Conservation (phyloP, 2,113 vertebrate genomes). For the Vombatus ursinus region DNA sequence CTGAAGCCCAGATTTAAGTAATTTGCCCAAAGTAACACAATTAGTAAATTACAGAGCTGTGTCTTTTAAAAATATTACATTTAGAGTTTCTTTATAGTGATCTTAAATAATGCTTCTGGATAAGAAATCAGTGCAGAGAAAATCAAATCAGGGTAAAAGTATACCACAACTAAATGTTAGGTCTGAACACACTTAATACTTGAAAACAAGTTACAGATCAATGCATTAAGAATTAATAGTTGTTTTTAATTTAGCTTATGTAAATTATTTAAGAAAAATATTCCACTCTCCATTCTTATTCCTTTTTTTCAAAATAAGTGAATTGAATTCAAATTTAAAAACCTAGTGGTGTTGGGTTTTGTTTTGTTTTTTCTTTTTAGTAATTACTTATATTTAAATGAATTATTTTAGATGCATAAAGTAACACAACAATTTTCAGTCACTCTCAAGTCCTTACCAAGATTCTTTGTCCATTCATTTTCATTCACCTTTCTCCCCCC, state of each 20-base stretch:
- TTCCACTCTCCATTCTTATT: conserved; percentile 8
- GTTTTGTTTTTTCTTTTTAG: background rate
- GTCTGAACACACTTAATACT: background rate
- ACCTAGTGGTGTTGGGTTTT: background rate
- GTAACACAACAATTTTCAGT: background rate
- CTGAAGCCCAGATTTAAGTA: background rate
- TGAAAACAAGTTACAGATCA: conserved; percentile 37
- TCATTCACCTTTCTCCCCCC: background rate
- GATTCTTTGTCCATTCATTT: background rate
- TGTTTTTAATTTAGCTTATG: conserved; percentile 11
- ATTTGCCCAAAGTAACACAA: background rate
- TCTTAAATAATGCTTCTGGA: conserved; percentile 2
- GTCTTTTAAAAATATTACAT: conserved; percentile 9
- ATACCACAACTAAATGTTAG: background rate
- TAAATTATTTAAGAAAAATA: conserved; percentile 33
- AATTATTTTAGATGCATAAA: background rate
- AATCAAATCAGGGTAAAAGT: conserved; percentile 10
- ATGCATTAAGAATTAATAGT: conserved; percentile 9
- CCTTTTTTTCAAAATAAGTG: conserved; percentile 13
- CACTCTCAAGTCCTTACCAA: background rate
- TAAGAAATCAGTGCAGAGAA: conserved; percentile 36
- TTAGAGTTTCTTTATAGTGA: background rate
- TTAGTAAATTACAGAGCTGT: background rate
- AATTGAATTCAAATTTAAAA: background rate
- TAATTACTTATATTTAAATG: background rate